Base-by-base conservation (phyloP, 1,140 invertebrate genomes). In the Protaetia brevitarsis region DNA sequence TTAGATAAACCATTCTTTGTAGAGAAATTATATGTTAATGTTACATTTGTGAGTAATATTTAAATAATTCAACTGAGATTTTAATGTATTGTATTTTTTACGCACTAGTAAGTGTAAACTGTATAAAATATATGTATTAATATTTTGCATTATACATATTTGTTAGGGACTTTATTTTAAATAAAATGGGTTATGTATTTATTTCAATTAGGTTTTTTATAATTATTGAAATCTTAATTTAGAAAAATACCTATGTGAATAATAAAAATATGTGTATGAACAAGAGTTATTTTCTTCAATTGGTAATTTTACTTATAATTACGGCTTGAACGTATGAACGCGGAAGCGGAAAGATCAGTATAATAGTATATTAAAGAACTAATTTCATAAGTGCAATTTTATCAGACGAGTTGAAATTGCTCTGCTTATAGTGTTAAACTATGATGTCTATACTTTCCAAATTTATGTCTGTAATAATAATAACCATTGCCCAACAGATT, bases 1-100 rank as follows among this genome's bases (percentile, higher is more conserved):
- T n/a, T 58, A 30, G 56, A 58, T 58, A 58, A 28, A 58, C 28
- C 56, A 58, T 23, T 58, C 56, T 58, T 58, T 58, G 28, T 58
- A 27, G 56, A 58, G 10, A 58, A 58, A 58, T 58, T 30, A 30
- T 58, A 58, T 28, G 56, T 58, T 58, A 27, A 58, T 28, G 56
- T 58, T 58, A 58, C 28, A 58, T 45, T 45, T 45, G 41, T 45
- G 13, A 45, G 41, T 45, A 45, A 45, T 45, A 45, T 45, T 45
- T 45, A 45, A 45, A 45, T 45, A 45, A 45, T 45, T 45, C 23
- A 45, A 45, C 19, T 45, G 13, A 45, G 41, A 45, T 45, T 45
- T 45, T 45, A 45, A 21, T 45, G 41, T 45, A 45, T 21, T 19
- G 41, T 45, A 45, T 45, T 45, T 45, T 37, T 45, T 45, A 45